These are phyloP conservation scores for Cepaea nemoralis DNA, from an alignment of 1,140 invertebrate genomes.

Conservation along the genomic window DNA sequence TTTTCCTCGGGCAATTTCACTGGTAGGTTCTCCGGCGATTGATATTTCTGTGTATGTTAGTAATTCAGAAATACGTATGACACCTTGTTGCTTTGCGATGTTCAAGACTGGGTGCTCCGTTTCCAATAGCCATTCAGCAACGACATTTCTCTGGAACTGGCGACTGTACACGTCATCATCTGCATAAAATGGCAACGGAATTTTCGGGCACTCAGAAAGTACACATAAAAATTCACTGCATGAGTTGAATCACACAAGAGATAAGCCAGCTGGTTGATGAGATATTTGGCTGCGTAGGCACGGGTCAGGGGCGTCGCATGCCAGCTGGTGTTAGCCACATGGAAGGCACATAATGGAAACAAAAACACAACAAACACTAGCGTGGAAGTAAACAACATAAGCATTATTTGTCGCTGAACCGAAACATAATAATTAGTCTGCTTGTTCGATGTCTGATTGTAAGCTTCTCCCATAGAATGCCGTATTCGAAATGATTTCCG, in stretches of 20 bases:
- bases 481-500: slow-evolving; percentile 48
- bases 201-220: slow-evolving; percentile 60
- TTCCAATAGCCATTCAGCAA: background rate
- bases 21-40: too few relatives aligned
- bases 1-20: too few relatives aligned
- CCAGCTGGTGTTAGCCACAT: slow-evolving; percentile 47
- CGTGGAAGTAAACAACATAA: slow-evolving; percentile 57
- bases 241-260: slow-evolving; percentile 60
- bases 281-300: slow-evolving; percentile 35
- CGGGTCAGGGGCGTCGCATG: background rate
- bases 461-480: slow-evolving; percentile 20
- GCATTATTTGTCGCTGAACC: slow-evolving; percentile 28
- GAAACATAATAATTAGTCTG: slow-evolving; percentile 5
- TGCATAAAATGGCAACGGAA: slow-evolving; percentile 50
- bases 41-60: too few relatives aligned
- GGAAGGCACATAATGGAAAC: slow-evolving; percentile 59
- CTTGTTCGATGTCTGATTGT: background rate
- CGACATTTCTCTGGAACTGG: background rate
- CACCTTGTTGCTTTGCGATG: too few relatives aligned
- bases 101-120: background rate
- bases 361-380: slow-evolving; percentile 56
- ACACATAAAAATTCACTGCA: slow-evolving; percentile 64
- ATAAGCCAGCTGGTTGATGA: slow-evolving; percentile 53
- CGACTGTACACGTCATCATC: slow-evolving; percentile 5
- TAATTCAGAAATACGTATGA: too few relatives aligned